Evolutionary conservation across 2,113 vertebrate genomes (phyloP).

Genomic region (Actinemys pallida): DNA sequence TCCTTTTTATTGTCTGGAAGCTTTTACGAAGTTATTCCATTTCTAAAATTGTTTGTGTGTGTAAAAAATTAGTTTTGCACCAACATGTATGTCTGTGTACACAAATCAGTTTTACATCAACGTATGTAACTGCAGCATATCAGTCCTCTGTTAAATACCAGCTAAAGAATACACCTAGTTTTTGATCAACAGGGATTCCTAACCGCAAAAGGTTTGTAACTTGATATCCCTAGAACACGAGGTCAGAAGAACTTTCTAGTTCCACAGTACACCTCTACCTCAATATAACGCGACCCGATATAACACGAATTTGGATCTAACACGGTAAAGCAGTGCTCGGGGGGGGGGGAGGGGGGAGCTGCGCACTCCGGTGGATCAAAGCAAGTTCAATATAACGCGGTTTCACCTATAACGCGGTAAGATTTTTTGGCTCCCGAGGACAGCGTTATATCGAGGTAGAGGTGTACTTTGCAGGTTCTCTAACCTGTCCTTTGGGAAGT

Average conservation of each 20-base stretch:
- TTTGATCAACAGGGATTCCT: background rate
- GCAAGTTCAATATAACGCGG: too few species aligned
- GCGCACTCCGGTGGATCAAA: too few species aligned
- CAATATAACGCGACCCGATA: too few species aligned
- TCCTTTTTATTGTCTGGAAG: background rate
- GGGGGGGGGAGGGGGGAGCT: too few species aligned
- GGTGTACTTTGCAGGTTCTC: too few species aligned
- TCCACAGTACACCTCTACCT: background rate
- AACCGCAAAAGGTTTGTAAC: background rate
- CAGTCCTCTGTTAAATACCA: background rate
- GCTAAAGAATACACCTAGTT: background rate
- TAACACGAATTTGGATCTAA: too few species aligned
- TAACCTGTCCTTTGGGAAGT: background rate
- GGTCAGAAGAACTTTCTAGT: background rate
- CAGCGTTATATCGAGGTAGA: too few species aligned
- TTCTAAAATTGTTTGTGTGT: background rate
- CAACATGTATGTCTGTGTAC: background rate
- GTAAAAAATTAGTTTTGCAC: too few species aligned
- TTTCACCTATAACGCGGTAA: too few species aligned
- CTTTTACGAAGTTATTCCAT: background rate
- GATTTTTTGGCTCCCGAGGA: too few species aligned
- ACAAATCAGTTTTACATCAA: background rate
- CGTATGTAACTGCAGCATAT: background rate
- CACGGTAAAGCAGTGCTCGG: too few species aligned
- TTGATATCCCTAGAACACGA: background rate